Base-by-base conservation (phyloP, 1,140 invertebrate genomes). In the Ephestia elutella region DNA sequence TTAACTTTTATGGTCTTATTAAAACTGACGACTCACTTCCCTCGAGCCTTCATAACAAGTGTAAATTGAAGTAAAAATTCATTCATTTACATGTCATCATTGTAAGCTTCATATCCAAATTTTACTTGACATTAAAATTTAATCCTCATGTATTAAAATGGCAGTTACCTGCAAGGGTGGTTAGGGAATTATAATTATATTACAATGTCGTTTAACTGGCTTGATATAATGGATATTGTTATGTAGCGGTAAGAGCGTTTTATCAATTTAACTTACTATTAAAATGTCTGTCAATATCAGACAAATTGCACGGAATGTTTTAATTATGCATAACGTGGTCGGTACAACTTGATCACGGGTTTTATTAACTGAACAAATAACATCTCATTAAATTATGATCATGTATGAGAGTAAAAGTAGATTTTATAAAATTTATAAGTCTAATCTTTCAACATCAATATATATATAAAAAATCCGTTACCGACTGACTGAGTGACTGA, bases 121-220 rank as follows among this genome's bases (percentile, higher is more conserved):
- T n/a, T 44, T 44, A 44, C 38, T 44, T 44, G 5, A 15, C 38
- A 17, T 44, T n/a, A 44, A 44, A 38, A 44, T 44, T 44, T 44
- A 44, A 44, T 44, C n/a, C 38, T 44, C 38, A 44, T 44, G 10
- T 44, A 44, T 44, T 35, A 35, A 44, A 44, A 44, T 44, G 38
- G 38, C 38, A 15, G 38, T 44, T 44, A 44, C 38, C 13, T 44
- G n/a, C 5, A 32, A 10, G 13, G 38, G 38, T 44, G 15, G 38
- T n/a, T 17, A 44, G 38, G 38, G 38, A 44, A 44, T 44, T 15
- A 44, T 44, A 15, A 44, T 44, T 44, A 44, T 44, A 44, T 44
- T 44, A 44, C 38, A 44, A 44, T 44, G 38, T 44, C 38, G 38
- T 44, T 44, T 44, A 15, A 44, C 38, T 44, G 38, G 13, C 38